Evolutionary conservation across 2,113 vertebrate species (phyloP).

Genomic region (Pteronura brasiliensis): DNA sequence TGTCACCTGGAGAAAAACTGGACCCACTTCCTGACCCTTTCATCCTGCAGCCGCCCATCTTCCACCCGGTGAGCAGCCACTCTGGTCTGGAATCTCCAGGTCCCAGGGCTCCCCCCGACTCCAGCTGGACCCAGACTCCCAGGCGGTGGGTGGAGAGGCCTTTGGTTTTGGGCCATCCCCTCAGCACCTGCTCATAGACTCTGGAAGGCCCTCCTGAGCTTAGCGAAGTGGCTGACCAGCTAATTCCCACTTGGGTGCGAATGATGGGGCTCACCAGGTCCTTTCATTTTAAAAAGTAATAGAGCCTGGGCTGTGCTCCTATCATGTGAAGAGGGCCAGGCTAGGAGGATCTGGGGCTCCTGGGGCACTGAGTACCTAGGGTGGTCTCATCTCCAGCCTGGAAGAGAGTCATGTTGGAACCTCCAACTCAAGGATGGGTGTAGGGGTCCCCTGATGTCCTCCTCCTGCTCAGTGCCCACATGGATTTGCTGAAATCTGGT

Average conservation of each 20-base stretch:
- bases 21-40: slow-evolving; percentile 66
- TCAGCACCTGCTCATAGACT: background rate
- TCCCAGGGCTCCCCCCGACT: too few relatives aligned
- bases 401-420: background rate
- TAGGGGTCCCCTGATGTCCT: too few relatives aligned
- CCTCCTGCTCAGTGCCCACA: background rate
- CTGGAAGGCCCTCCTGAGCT: background rate
- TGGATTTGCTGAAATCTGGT: background rate
- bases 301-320: background rate
- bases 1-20: slow-evolving; percentile 53
- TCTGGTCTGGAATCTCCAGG: background rate
- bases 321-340: background rate
- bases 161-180: background rate
- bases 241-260: background rate
- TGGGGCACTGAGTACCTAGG: background rate
- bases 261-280: background rate
- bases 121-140: background rate
- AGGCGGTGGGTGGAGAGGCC: background rate
- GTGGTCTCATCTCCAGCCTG: background rate
- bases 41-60: slow-evolving; percentile 76
- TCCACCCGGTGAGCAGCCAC: slow-evolving; percentile 73
- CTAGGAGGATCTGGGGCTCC: background rate
- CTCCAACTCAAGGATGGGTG: background rate
- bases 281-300: background rate
- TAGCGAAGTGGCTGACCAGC: background rate